phyloP scores from a whole-genome alignment of 2,797 vertebrate genomes.

The Rousettus madagascariensis region DNA sequence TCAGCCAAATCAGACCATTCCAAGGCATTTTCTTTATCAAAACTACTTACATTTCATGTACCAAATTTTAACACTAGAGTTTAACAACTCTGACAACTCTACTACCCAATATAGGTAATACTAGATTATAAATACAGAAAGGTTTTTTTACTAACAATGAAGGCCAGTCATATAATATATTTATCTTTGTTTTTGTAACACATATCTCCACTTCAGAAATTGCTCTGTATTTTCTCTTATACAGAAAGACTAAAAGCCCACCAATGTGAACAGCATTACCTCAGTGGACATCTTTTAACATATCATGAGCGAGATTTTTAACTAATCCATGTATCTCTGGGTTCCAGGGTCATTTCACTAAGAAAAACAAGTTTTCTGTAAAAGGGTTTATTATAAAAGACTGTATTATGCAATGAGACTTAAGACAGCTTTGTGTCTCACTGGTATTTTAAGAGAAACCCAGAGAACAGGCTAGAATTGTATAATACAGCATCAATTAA shows the following conservation, averaged over 20 bases:
- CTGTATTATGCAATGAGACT: background rate
- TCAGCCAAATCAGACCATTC: background rate
- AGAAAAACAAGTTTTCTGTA: background rate
- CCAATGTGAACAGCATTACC: background rate
- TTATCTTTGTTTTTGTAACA: background rate
- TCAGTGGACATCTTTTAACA: background rate
- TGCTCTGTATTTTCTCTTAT: background rate
- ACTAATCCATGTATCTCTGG: background rate
- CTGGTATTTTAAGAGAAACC: background rate
- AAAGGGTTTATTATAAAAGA: constrained; percentile 44
- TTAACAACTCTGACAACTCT: background rate
- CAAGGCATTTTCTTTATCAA: background rate
- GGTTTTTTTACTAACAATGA: background rate
- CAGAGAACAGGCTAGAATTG: background rate
- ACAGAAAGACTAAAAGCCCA: background rate
- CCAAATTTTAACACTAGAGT: background rate
- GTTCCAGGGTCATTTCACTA: background rate
- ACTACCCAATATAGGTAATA: background rate
- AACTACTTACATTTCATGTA: background rate
- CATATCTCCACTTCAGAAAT: background rate
- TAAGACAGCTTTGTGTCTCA: background rate
- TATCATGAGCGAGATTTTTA: background rate
- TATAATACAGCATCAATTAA: background rate
- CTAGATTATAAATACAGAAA: constrained; percentile 6
- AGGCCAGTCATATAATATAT: background rate